Evolutionary conservation across 1,140 invertebrate species (phyloP), one percentile per base, ranked within the genome.

Genomic region (Habropoda laboriosa): DNA sequence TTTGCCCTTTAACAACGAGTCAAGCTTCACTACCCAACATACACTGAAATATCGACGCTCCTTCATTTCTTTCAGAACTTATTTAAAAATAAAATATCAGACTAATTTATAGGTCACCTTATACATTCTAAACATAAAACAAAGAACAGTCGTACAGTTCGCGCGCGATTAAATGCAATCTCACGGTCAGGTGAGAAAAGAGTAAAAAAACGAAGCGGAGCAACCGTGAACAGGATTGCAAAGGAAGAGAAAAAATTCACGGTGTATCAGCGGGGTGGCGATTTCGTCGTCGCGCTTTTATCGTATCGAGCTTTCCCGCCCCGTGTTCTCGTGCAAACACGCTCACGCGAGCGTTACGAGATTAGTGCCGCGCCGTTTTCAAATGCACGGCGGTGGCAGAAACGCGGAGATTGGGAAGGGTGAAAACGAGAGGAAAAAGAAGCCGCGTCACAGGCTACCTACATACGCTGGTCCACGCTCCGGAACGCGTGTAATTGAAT

Each of bases 401-500:
- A n/a, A n/a, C n/a, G n/a, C n/a, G n/a, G n/a, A n/a, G n/a, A n/a
- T n/a, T n/a, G n/a, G n/a, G n/a, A n/a, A n/a, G n/a, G n/a, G n/a
- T n/a, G n/a, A n/a, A n/a, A n/a, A 42, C n/a, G 30, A 57, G 30
- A 68, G 58, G 66, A 79, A 66, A 79, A 83, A 55, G 8, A 68
- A 47, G 76, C 60, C n/a, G 27, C 53, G 61, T n/a, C n/a, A n/a
- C n/a, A n/a, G n/a, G n/a, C n/a, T n/a, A n/a, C n/a, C n/a, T n/a
- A n/a, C n/a, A n/a, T n/a, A n/a, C n/a, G n/a, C 64, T 27, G 24
- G 24, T 32, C 16, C 24, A 42, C 49, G 57, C 51, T 42, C 51
- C 70, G 74, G 63, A 74, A 78, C 51, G 24, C 27, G 75, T 60
- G 70, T 83, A 86, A 89, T 86, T 84, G 81, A 89, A 88, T 89